Conservation (phyloP, 1,140 invertebrate genomes). For the Propsilocerus akamusi region DNA sequence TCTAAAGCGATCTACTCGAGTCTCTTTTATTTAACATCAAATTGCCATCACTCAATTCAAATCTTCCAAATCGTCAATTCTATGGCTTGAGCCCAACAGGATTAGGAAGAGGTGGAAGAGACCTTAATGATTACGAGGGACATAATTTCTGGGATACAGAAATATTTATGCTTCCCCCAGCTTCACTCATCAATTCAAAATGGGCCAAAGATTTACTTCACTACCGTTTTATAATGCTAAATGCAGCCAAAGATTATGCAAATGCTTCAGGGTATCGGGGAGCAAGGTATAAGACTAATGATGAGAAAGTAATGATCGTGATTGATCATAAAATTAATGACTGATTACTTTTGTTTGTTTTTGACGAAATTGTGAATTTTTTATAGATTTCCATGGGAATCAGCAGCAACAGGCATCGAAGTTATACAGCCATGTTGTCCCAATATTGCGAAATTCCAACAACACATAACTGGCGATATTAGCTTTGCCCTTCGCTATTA, state of each 20-base stretch:
- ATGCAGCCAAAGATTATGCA: slow-evolving; percentile 16
- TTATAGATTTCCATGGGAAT: slow-evolving; percentile 31
- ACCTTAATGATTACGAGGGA: slow-evolving; percentile 19
- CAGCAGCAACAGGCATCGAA: slow-evolving; percentile 32
- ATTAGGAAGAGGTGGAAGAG: slow-evolving; percentile 27
- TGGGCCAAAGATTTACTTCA: slow-evolving; percentile 15
- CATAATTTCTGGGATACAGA: slow-evolving; percentile 24
- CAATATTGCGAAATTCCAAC: slow-evolving; percentile 30
- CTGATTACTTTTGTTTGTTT: not conserved
- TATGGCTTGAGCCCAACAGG: slow-evolving; percentile 34
- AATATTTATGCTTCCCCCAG: slow-evolving; percentile 21
- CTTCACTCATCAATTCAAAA: slow-evolving; percentile 12
- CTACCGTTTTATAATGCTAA: slow-evolving; percentile 13
- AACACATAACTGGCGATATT: slow-evolving; percentile 32
- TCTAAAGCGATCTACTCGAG: slow-evolving; percentile 30
- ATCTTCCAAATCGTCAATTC: slow-evolving; percentile 25
- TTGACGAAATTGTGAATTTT: not conserved
- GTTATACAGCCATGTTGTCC: slow-evolving; percentile 34
- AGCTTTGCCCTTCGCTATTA: slow-evolving; percentile 29
- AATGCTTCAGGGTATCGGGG: slow-evolving; percentile 14
- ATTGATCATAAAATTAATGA: too few relatives aligned
- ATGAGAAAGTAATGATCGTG: not conserved
- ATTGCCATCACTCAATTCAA: slow-evolving; percentile 25
- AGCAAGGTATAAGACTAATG: slow-evolving; percentile 10
- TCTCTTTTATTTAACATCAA: slow-evolving; percentile 33